phyloP scores from a whole-genome alignment of 2,797 vertebrate species.

The Amazonetta brasiliensis region DNA sequence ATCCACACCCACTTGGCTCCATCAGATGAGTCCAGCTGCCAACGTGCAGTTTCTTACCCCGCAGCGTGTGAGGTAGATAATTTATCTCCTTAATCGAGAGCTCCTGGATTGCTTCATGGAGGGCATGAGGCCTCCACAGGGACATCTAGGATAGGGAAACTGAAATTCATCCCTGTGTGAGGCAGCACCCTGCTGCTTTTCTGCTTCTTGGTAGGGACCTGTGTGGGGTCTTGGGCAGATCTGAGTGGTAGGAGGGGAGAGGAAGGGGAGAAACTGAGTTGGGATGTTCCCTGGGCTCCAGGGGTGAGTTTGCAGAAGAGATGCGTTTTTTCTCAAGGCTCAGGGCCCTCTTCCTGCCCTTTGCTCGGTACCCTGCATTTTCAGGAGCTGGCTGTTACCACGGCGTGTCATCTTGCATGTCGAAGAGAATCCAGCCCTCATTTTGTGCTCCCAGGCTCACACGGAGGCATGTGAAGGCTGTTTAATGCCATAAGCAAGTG shows the following conservation, averaged over 20 bases:
- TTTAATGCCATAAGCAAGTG: neutral
- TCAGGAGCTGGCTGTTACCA: neutral
- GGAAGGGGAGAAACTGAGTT: neutral
- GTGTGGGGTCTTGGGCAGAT: neutral
- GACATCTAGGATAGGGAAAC: neutral
- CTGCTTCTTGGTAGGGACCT: neutral
- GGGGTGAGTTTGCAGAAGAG: neutral
- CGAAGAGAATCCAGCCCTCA: neutral
- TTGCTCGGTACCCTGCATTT: neutral
- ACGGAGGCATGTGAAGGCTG: neutral
- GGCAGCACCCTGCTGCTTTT: neutral
- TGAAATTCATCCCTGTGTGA: neutral
- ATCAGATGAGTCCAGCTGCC: neutral
- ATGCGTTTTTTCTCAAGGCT: neutral
- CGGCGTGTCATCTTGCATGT: neutral
- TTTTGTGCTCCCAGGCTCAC: neutral
- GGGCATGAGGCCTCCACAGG: neutral
- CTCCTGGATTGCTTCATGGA: slow-evolving; percentile 21
- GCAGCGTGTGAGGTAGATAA: neutral
- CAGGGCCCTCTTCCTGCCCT: neutral
- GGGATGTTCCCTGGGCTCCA: neutral
- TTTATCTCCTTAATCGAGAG: slow-evolving; percentile 34
- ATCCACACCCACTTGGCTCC: slow-evolving; percentile 6
- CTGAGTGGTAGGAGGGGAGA: neutral
- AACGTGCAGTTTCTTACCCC: neutral